These are phyloP conservation scores for Marisa cornuarietis DNA, from an alignment of 1,140 invertebrate genomes.

Conservation along the genomic window DNA sequence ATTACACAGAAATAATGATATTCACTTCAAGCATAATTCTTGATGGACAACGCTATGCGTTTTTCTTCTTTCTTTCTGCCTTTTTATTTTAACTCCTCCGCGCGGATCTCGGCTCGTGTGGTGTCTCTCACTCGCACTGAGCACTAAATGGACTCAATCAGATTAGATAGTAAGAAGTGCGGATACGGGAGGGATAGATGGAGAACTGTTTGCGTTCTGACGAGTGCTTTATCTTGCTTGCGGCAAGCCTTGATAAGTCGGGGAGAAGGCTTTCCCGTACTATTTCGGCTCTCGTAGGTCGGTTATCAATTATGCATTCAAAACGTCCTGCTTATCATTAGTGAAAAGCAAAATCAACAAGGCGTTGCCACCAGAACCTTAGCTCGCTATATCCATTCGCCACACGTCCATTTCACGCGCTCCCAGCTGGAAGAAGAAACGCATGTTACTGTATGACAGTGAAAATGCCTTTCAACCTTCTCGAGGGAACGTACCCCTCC, in stretches of 20 bases:
- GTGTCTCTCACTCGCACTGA: not conserved
- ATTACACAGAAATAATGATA: conserved; percentile 12
- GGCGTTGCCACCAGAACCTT: too few relatives aligned
- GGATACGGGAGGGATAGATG: not conserved
- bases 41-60: not conserved
- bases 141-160: conserved; percentile 10
- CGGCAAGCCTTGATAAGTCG: not conserved
- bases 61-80: not conserved
- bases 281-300: not conserved
- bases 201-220: conserved; percentile 1
- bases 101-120: not conserved
- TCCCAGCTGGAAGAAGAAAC: too few relatives aligned
- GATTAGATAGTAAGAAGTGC: conserved; percentile 1
- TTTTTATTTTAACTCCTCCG: not conserved
- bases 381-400: too few relatives aligned
- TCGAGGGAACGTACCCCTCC: too few relatives aligned
- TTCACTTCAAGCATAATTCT: not conserved
- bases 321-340: conserved; percentile 5
- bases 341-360: not conserved
- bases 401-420: too few relatives aligned
- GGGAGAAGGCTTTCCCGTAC: not conserved
- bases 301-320: conserved; percentile 12
- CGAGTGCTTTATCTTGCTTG: not conserved
- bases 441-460: too few relatives aligned
- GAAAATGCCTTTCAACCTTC: too few relatives aligned